These are phyloP conservation scores for Oxyura jamaicensis DNA, from an alignment of 2,113 vertebrate genomes.

Conservation along the genomic window DNA sequence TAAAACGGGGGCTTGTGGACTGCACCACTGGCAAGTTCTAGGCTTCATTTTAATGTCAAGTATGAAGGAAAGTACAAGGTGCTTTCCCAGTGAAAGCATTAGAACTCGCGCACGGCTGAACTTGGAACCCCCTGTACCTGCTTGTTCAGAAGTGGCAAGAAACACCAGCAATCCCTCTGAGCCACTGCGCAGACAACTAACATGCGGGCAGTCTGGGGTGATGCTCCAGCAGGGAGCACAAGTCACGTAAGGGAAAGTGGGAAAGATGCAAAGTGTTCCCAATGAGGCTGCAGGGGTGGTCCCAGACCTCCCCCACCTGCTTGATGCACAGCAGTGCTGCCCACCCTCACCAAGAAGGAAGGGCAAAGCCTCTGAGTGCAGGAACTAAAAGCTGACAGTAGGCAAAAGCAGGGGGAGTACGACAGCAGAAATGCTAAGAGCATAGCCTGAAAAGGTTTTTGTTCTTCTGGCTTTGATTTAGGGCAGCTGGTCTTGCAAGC, in stretches of 20 bases:
- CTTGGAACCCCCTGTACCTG: background rate
- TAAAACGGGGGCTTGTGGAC: background rate
- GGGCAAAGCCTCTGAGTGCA: background rate
- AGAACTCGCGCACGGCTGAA: background rate
- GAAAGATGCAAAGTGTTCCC: background rate
- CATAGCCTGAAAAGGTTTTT: background rate
- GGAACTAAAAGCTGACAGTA: background rate
- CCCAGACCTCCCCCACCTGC: background rate
- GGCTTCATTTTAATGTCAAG: background rate
- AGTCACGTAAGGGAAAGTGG: background rate
- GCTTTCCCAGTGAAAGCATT: background rate
- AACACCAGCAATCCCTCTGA: background rate
- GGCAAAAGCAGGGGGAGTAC: background rate
- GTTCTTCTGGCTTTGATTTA: background rate
- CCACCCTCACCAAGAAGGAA: background rate
- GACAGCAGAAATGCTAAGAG: background rate
- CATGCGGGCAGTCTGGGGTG: background rate
- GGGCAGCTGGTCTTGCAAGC: background rate
- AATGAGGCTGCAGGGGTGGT: background rate
- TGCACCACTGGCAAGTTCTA: background rate
- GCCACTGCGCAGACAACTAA: background rate
- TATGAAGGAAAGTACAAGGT: background rate
- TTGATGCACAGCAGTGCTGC: background rate
- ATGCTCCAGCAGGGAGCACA: background rate
- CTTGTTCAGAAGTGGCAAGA: background rate